phyloP scores from a whole-genome alignment of 2,888 invertebrate genomes.

The Ceraclea dissimilis region DNA sequence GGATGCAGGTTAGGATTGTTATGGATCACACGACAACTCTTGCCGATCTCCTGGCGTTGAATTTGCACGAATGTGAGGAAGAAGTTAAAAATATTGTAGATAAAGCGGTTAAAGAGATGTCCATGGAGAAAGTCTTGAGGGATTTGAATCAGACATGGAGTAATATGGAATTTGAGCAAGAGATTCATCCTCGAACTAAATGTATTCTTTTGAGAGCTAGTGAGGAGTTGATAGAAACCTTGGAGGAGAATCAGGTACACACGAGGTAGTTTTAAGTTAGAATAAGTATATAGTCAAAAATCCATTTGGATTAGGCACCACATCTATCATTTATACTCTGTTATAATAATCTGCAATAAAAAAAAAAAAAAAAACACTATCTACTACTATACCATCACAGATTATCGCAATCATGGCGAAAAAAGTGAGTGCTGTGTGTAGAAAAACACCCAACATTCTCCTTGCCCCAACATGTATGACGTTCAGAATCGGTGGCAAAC shows the following conservation, averaged over 20 bases:
- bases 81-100: conserved; percentile 97
- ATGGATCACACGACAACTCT: conserved; percentile 91
- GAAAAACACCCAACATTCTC: no score
- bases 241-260: conserved; percentile 93
- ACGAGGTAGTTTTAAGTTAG: no score
- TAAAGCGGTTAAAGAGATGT: conserved; percentile 97
- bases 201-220: conserved; percentile 80
- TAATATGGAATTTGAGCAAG: conserved; percentile 87
- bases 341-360: no score
- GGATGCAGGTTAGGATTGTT: conserved; percentile 75
- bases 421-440: no score
- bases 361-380: no score
- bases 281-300: no score
- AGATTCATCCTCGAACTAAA: conserved; percentile 80
- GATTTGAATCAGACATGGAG: conserved; percentile 91
- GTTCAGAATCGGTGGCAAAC: no score
- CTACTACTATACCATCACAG: no score
- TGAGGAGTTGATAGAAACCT: conserved; percentile 92
- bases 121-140: conserved; percentile 91
- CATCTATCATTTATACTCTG: no score
- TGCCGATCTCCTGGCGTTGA: conserved; percentile 82
- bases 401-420: no score
- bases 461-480: no score
- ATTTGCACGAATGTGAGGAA: conserved; percentile 94
- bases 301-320: no score